These are phyloP conservation scores for Lepidothrix coronata DNA, from an alignment of 2,113 vertebrate species.

Conservation along the genomic window DNA sequence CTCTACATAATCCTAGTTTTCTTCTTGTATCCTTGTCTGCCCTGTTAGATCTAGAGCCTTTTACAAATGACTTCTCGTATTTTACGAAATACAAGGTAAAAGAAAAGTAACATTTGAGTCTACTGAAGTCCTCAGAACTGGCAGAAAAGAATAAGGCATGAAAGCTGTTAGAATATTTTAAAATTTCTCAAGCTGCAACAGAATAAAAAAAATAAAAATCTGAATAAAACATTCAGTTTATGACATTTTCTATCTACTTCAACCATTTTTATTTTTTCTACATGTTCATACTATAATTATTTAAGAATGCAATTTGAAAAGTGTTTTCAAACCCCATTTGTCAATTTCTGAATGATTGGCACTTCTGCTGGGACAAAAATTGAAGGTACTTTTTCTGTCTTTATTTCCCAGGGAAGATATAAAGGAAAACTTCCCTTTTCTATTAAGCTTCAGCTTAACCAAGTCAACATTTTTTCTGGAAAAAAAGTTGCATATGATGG, in stretches of 20 bases:
- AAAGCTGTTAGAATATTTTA: not conserved
- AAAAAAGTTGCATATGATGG: not conserved
- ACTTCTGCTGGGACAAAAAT: not conserved
- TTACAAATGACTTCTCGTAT: not conserved
- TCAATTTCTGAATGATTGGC: not conserved
- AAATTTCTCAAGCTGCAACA: not conserved
- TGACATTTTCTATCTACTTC: not conserved
- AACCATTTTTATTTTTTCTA: not conserved
- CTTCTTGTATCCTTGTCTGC: not conserved
- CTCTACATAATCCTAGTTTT: not conserved
- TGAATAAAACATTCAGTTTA: not conserved
- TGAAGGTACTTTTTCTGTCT: not conserved
- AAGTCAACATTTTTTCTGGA: not conserved
- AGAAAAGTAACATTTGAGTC: not conserved
- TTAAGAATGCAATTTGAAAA: not conserved
- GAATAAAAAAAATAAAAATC: not conserved
- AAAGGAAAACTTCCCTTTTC: not conserved
- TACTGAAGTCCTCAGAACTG: not conserved
- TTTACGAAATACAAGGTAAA: not conserved
- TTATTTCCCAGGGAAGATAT: not conserved
- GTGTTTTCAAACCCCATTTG: not conserved
- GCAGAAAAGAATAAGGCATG: not conserved
- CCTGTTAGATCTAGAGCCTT: not conserved
- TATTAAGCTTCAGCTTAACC: not conserved
- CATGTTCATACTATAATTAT: not conserved